Evolutionary conservation across 2,888 invertebrate species (phyloP).

Genomic region (Adelphocoris suturalis): DNA sequence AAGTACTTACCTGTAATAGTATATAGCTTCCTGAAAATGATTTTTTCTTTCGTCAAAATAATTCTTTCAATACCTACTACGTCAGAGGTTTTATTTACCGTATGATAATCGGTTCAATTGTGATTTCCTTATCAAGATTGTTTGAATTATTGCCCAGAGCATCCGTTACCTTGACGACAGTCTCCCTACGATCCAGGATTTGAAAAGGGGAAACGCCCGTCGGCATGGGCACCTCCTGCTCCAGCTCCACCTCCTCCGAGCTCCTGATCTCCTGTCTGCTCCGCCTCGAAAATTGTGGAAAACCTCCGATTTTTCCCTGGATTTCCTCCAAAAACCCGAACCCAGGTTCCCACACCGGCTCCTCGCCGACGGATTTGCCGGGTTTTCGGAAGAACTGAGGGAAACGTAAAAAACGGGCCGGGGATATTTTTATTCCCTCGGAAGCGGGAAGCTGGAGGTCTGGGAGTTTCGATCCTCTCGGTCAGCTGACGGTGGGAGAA

Average conservation of each 20-base stretch:
- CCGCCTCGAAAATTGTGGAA: constrained; percentile 59
- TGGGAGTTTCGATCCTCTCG: background rate
- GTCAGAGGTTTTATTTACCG: too few species aligned
- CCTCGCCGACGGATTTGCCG: background rate
- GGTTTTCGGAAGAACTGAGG: constrained; percentile 12
- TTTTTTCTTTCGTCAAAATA: too few species aligned
- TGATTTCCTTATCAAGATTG: too few species aligned
- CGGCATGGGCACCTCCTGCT: constrained; percentile 16
- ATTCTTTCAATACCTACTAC: too few species aligned
- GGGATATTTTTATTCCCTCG: background rate
- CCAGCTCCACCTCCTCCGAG: constrained; percentile 38
- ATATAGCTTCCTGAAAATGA: too few species aligned
- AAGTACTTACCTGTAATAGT: too few species aligned
- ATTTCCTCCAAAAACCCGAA: constrained; percentile 53
- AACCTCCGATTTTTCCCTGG: constrained; percentile 60
- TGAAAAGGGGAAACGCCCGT: constrained; percentile 11
- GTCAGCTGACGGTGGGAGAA: constrained; percentile 7
- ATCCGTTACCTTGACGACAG: constrained; percentile 22
- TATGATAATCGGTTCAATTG: too few species aligned
- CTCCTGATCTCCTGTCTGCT: constrained; percentile 54
- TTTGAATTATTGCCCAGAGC: background rate
- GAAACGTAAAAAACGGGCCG: background rate
- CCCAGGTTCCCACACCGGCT: background rate
- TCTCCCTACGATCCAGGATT: constrained; percentile 41
- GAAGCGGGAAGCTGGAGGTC: background rate